Conservation (phyloP, 2,888 invertebrate species). For the Tenthredo amoena region DNA sequence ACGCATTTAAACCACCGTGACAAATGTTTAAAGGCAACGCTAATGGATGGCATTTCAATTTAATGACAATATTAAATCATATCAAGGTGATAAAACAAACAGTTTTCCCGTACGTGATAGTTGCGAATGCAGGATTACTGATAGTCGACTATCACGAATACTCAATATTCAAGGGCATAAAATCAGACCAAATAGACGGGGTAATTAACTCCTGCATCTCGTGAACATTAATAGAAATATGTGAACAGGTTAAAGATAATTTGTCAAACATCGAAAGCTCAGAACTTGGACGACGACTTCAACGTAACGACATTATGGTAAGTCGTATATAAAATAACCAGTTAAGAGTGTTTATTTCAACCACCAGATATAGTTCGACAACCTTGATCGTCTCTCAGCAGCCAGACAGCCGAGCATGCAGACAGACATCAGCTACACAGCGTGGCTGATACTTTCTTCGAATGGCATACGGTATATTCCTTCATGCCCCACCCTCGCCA, state of each 20-base stretch:
- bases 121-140: neutral
- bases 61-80: neutral
- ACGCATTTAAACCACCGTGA: neutral
- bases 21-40: neutral
- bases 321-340: constrained; percentile 27
- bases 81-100: neutral
- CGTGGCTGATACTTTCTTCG: constrained; percentile 54
- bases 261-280: neutral
- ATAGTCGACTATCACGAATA: neutral
- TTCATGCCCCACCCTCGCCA: constrained; percentile 55
- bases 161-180: neutral
- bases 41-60: neutral
- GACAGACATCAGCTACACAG: constrained; percentile 50
- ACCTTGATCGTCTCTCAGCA: constrained; percentile 56
- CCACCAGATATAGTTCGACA: constrained; percentile 58
- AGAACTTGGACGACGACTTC: neutral
- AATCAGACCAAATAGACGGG: neutral
- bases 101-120: neutral
- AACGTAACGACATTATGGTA: constrained; percentile 17
- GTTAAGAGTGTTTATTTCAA: constrained; percentile 44
- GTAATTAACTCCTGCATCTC: neutral
- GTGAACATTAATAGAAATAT: neutral
- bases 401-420: constrained; percentile 45
- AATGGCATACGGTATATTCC: constrained; percentile 53
- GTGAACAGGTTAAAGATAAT: neutral